Evolutionary conservation across 2,113 vertebrate genomes (phyloP).

Genomic region (Dicerorhinus sumatrensis): DNA sequence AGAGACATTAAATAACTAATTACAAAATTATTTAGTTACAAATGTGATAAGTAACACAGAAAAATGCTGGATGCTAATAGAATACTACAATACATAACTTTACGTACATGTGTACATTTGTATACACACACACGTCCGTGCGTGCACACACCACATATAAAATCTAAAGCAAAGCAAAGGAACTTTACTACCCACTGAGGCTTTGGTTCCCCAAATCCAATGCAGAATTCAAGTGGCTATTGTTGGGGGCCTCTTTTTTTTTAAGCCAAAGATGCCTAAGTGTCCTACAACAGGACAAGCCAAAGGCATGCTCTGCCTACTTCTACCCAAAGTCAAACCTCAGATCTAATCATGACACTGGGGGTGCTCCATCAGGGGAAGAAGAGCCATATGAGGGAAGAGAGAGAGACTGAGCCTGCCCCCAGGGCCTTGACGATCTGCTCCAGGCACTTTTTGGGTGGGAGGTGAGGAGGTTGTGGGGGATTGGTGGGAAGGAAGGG

Average conservation of each 20-base stretch:
- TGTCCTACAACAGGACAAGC: neutral
- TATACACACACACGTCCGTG: fast-evolving
- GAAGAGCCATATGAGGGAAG: neutral
- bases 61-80: neutral
- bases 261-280: neutral
- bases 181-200: neutral
- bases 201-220: neutral
- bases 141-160: fast-evolving
- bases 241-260: neutral
- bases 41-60: neutral
- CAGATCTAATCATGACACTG: neutral
- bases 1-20: neutral
- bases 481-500: neutral
- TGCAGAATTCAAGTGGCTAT: neutral
- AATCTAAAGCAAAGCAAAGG: conserved; percentile 35
- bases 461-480: neutral
- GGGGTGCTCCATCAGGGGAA: neutral
- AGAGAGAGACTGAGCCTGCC: neutral
- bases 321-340: neutral
- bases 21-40: neutral
- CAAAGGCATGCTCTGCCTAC: neutral
- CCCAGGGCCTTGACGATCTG: neutral
- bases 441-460: neutral
- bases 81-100: neutral
- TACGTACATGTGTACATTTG: neutral